Base-by-base conservation (phyloP, 2,888 invertebrate species). In the Eupithecia subumbrata region DNA sequence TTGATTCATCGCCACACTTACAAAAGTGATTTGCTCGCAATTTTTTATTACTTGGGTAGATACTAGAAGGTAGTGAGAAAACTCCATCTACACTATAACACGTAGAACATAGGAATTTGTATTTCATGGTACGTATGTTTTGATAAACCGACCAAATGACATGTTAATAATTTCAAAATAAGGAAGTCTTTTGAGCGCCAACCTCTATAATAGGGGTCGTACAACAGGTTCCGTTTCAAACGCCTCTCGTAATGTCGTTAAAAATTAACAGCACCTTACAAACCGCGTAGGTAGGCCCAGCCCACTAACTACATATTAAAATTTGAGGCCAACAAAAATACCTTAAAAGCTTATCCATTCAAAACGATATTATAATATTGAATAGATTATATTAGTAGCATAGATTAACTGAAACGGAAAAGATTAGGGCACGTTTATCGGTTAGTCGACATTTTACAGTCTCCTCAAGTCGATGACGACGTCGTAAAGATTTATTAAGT, bases 211-310 rank as follows among this genome's bases (percentile, higher is more conserved):
- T 25, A 71, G n/a, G 85, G 84, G 83, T 83, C 80, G 82, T 79
- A 80, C 82, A 79, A 84, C 84, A 82, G 83, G 78, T 80, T 71
- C 74, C 75, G 77, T 82, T 25, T 45, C 82, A 83, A 80, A 81
- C 81, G 81, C 84, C 81, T 83, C 43, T 22, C 84, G 82, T 82
- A 81, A 80, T 84, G 83, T 83, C 85, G 87, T 90, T 89, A 89
- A 90, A 88, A 86, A 90, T 89, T 89, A 86, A 90, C 89, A 88
- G 87, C 88, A 85, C 84, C 82, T 83, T 82, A 74, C 72, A 83
- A 86, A 84, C 83, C 78, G 81, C 82, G 34, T 60, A 64, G 60
- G 5, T 25, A 14, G 60, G 80, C 82, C 79, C 79, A 79, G 77
- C 80, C 79, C 81, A 30, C 81, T 78, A 86, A 25, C 22, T 30